A percentile compares a stretch with the other conserved stretches of the same genome.
These are phyloP conservation scores for Crax fasciolata DNA, from an alignment of 2,797 vertebrate species.

Conservation along the genomic window DNA sequence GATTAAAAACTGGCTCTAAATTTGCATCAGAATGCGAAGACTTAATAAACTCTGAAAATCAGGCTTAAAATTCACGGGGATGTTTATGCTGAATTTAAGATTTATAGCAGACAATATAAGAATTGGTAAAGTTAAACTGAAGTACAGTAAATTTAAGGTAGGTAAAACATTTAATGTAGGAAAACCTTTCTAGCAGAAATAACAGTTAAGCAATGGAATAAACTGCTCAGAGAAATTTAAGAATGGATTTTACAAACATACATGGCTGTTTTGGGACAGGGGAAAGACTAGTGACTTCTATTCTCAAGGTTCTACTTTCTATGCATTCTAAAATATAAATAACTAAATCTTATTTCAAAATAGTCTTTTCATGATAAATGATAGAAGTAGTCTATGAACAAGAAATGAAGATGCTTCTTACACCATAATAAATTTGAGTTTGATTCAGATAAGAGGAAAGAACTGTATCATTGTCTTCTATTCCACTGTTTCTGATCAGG, in stretches of 20 bases:
- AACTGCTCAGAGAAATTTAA: neutral
- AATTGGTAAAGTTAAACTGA: neutral
- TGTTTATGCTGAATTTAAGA: neutral
- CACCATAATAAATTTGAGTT: neutral
- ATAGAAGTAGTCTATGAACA: neutral
- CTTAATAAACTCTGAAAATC: neutral
- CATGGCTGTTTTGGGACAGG: neutral
- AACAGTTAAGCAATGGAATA: neutral
- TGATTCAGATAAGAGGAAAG: neutral
- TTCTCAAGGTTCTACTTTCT: neutral
- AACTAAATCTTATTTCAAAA: neutral
- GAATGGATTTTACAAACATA: neutral
- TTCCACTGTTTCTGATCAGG: neutral
- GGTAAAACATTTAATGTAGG: neutral
- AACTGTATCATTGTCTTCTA: neutral
- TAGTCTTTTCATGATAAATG: neutral
- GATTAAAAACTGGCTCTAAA: neutral
- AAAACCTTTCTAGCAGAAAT: neutral
- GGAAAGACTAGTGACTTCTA: neutral
- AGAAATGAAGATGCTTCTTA: neutral
- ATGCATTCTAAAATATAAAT: neutral
- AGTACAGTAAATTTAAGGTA: slow-evolving; percentile 6
- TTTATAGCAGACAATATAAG: slow-evolving; percentile 15
- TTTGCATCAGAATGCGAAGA: neutral
- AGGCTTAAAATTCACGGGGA: neutral